phyloP scores from a whole-genome alignment of 1,140 invertebrate species.

The Megathymus violae region DNA sequence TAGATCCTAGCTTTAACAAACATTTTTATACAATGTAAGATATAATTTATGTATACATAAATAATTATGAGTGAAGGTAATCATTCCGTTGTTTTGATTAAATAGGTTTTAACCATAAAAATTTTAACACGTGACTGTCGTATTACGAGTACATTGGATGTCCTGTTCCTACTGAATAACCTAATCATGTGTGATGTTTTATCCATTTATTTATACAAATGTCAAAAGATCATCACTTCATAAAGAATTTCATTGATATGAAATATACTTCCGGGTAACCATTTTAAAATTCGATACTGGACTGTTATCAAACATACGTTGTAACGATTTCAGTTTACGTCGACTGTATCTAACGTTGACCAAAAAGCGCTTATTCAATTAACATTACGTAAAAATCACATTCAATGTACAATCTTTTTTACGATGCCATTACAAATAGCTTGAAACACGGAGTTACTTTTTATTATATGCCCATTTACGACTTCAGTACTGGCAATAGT shows the following conservation, averaged over 20 bases:
- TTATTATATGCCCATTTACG: constrained; percentile 25
- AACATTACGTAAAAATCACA: neutral
- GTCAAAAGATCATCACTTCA: constrained; percentile 2
- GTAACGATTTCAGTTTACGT: too few species aligned
- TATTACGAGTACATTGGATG: too few species aligned
- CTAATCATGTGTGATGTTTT: too few species aligned
- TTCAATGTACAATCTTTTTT: neutral
- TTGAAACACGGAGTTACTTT: constrained; percentile 4
- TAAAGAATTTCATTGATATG: constrained; percentile 21
- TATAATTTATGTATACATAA: too few species aligned
- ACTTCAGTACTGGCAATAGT: constrained; percentile 23
- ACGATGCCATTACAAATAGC: neutral
- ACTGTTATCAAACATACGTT: constrained; percentile 4
- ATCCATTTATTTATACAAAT: neutral
- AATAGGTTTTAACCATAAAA: constrained; percentile 7
- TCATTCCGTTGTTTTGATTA: too few species aligned
- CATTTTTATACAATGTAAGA: too few species aligned
- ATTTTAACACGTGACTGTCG: too few species aligned
- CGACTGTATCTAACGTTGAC: too few species aligned
- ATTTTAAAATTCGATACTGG: constrained; percentile 11
- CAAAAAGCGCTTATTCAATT: too few species aligned
- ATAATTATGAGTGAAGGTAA: too few species aligned
- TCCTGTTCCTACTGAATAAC: too few species aligned
- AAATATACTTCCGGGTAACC: constrained; percentile 5
- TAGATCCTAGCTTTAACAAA: too few species aligned